These are phyloP conservation scores for Hippocampus zosterae DNA, from an alignment of 2,113 vertebrate genomes.

Conservation along the genomic window DNA sequence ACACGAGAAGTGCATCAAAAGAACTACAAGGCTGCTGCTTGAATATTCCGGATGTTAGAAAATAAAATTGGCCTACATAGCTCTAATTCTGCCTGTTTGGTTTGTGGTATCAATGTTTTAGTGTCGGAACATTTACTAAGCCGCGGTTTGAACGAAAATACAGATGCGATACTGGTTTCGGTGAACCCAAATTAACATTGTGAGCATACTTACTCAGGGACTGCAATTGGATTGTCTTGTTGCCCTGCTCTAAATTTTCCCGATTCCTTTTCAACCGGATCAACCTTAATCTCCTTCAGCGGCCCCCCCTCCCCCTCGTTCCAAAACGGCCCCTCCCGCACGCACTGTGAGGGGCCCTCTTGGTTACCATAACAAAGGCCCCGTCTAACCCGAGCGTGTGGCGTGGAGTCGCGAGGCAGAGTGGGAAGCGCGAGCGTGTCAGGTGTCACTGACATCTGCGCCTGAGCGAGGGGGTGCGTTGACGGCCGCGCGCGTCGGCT, in stretches of 20 bases:
- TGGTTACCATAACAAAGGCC: slow-evolving; percentile 72
- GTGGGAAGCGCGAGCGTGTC: slow-evolving; percentile 60
- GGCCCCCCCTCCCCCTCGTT: slow-evolving; percentile 15
- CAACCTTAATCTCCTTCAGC: slow-evolving; percentile 15
- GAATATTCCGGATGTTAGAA: too few relatives aligned
- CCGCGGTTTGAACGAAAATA: too few relatives aligned
- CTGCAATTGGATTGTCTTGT: too few relatives aligned
- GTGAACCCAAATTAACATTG: too few relatives aligned
- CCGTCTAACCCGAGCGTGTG: slow-evolving; percentile 53
- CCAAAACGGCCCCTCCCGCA: neutral
- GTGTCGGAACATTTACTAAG: too few relatives aligned
- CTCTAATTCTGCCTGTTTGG: too few relatives aligned
- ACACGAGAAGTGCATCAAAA: too few relatives aligned
- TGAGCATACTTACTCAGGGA: too few relatives aligned
- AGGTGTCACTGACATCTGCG: slow-evolving; percentile 73
- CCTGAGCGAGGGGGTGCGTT: slow-evolving; percentile 11
- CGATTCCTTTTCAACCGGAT: slow-evolving; percentile 28
- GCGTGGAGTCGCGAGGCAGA: slow-evolving; percentile 42
- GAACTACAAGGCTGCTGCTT: too few relatives aligned
- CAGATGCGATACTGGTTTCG: too few relatives aligned
- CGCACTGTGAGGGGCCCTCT: slow-evolving; percentile 37
- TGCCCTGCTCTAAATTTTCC: slow-evolving; percentile 10
- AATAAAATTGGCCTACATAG: too few relatives aligned
- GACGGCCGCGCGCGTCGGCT: neutral
- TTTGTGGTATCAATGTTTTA: too few relatives aligned